Conservation (phyloP, 2,888 invertebrate genomes). For the Lamellibrachia satsuma region DNA sequence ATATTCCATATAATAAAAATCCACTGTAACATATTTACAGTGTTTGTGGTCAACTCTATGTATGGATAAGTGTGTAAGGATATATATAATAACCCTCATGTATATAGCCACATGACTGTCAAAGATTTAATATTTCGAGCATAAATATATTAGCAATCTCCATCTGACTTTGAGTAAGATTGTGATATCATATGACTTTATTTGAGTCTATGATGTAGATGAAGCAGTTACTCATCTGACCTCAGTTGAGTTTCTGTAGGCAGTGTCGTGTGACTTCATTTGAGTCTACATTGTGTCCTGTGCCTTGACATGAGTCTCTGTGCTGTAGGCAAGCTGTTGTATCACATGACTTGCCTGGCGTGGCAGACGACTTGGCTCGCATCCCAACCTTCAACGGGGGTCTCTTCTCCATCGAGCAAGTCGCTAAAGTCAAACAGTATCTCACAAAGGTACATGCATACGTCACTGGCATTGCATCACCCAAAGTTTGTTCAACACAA, state of each 20-base stretch:
- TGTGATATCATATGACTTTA: no score
- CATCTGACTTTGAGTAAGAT: no score
- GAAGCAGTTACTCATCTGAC: no score
- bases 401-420: slow-evolving; percentile 71
- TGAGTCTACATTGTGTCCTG: background rate
- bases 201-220: no score
- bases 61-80: no score
- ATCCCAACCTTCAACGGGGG: slow-evolving; percentile 75
- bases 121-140: no score
- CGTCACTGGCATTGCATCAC: background rate
- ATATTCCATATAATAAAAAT: no score
- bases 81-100: no score
- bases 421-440: slow-evolving; percentile 74
- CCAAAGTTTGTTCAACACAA: background rate
- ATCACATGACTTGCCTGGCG: slow-evolving; percentile 27
- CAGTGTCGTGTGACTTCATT: background rate
- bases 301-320: background rate
- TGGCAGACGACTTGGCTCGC: slow-evolving; percentile 73
- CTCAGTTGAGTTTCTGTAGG: background rate
- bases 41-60: no score
- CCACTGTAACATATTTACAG: no score
- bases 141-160: no score
- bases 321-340: slow-evolving; percentile 18
- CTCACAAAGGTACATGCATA: slow-evolving; percentile 71
- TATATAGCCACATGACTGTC: no score